Evolutionary conservation across 2,797 vertebrate genomes (phyloP), one percentile per base, ranked within the genome.

Genomic region (Sphaeramia orbicularis): DNA sequence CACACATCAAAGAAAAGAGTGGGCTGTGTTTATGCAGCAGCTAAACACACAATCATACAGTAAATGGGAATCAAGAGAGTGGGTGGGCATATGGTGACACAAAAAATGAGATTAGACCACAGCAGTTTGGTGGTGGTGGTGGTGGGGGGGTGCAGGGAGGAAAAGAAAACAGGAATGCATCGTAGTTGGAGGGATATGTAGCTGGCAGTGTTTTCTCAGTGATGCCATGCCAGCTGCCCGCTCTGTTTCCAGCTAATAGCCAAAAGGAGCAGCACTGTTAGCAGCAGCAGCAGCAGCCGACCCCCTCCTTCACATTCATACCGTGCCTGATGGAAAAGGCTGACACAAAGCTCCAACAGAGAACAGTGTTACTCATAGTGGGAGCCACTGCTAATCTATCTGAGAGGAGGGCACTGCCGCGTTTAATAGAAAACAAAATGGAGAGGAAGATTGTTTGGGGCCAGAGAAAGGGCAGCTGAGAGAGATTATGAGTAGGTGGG

Each of bases 11-110:
- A 77, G 69, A 13, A 40, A 58, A n/a, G 60, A 66, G 78, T 80
- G 78, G 76, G 85, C 56, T 73, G 78, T 53, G 70, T 85, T 77
- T 74, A 78, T 69, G 58, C 74, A 67, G 61, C 63, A 59, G 81
- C 68, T 71, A 65, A 76, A 72, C 56, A 74, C 69, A 76, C 45
- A 72, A 67, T 81, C 66, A 66, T 9, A 10, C 41, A 59, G 45
- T 56, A 32, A 68, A 81, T 12, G 61, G 44, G 54, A 48, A 50
- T 61, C 21, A 27, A 45, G 60, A 15, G 54, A 71, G 83, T 73
- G 67, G 81, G 86, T n/a, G 76, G 60, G 74, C 51, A 65, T 64
- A 78, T 64, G 77, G 40, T 58, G 60, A 60, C 18, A 63, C 43
- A 24, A 12, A 55, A 65, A 44, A 69, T 35, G 1, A 60, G 66